These are phyloP conservation scores for Ophonus ardosiacus DNA, from an alignment of 2,888 invertebrate genomes.

Conservation along the genomic window DNA sequence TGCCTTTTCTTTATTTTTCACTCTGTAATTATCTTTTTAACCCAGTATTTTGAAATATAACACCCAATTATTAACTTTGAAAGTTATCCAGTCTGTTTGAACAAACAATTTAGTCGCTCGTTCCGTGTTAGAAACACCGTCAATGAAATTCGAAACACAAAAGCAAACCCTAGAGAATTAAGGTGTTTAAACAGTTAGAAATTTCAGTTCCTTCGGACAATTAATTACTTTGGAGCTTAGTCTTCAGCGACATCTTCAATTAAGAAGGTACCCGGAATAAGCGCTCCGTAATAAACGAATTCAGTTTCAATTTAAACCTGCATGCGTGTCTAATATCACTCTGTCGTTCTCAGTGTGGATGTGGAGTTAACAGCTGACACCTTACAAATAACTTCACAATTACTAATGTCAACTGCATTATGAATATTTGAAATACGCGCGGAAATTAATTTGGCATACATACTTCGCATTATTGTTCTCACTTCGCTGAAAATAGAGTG, in stretches of 20 bases:
- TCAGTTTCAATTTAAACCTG: conserved; percentile 15
- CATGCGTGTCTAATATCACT: conserved; percentile 14
- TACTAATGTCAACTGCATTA: conserved; percentile 40
- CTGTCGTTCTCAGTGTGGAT: neutral
- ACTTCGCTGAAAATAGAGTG: neutral
- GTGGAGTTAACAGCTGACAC: conserved; percentile 26
- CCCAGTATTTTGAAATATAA: neutral
- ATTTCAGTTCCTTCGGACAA: conserved; percentile 42
- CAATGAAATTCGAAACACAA: neutral
- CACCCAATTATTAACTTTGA: neutral
- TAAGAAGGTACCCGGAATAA: conserved; percentile 28
- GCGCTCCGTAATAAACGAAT: conserved; percentile 18
- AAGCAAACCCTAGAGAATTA: conserved; percentile 25
- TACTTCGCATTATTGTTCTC: neutral
- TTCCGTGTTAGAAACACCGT: neutral
- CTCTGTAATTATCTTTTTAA: too few species aligned
- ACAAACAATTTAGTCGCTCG: too few species aligned
- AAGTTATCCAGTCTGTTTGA: neutral
- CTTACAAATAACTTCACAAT: conserved; percentile 33
- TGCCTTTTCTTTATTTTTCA: too few species aligned
- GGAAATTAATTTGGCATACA: conserved; percentile 23
- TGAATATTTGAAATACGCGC: conserved; percentile 35
- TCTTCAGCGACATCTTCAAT: conserved; percentile 45
- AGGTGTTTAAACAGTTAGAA: conserved; percentile 46
- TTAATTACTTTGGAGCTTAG: conserved; percentile 32